Conservation (phyloP, 2,113 vertebrate species). For the Lathamus discolor region DNA sequence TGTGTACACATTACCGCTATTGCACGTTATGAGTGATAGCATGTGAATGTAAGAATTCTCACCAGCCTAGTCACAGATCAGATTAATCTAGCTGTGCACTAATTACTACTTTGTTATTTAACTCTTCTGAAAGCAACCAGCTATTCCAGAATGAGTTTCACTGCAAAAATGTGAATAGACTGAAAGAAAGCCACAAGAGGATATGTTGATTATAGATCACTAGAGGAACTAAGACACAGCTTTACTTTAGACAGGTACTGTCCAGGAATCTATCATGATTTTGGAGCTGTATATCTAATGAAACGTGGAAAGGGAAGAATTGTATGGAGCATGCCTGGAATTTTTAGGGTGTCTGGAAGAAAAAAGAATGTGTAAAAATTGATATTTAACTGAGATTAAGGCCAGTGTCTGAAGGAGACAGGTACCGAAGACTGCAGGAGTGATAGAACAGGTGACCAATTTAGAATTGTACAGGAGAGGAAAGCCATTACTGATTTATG, state of each 20-base stretch:
- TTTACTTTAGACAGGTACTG: neutral
- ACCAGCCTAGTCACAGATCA: neutral
- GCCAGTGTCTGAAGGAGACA: accelerated
- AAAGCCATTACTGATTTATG: neutral
- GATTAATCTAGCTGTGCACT: neutral
- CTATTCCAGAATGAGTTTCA: neutral
- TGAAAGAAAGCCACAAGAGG: neutral
- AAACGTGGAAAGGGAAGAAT: neutral
- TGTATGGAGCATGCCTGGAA: neutral
- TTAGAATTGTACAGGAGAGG: neutral
- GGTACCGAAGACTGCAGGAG: neutral
- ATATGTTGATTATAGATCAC: neutral
- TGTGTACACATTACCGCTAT: accelerated
- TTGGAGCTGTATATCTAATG: neutral
- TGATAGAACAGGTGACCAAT: neutral
- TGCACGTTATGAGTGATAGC: no score
- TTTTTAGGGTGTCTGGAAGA: neutral
- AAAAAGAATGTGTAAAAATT: neutral
- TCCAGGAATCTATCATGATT: neutral
- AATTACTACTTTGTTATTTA: neutral
- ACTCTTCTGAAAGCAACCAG: neutral
- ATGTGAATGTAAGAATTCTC: neutral
- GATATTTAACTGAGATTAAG: neutral
- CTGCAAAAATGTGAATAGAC: neutral
- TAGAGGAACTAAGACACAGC: neutral